Conservation (phyloP, 2,888 invertebrate genomes). For the Drosophila engyochracea region DNA sequence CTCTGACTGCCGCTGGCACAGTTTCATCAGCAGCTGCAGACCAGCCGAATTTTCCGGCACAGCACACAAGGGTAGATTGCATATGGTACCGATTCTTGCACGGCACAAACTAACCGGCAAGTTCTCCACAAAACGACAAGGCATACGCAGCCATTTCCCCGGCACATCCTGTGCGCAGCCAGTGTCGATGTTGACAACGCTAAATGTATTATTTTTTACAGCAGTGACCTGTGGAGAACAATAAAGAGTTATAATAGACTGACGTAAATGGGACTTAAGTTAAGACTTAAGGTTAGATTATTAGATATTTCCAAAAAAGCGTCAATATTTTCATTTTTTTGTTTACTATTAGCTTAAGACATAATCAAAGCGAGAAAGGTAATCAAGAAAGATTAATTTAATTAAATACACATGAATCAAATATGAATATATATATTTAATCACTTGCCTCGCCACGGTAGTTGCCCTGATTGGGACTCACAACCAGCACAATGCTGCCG, state of each 20-base stretch:
- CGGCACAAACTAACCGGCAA: slow-evolving; percentile 48
- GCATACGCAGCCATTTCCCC: slow-evolving; percentile 23
- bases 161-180: slow-evolving; percentile 29
- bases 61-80: slow-evolving; percentile 34
- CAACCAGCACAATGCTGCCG: slow-evolving; percentile 52
- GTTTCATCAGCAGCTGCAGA: slow-evolving; percentile 12
- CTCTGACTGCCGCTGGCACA: slow-evolving; percentile 1
- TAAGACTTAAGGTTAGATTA: background rate
- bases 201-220: background rate
- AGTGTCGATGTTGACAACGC: slow-evolving; percentile 58
- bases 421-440: background rate
- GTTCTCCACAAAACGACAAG: slow-evolving; percentile 56
- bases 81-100: slow-evolving; percentile 37
- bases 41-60: slow-evolving; percentile 38
- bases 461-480: slow-evolving; percentile 5
- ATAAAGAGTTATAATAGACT: too few relatives aligned
- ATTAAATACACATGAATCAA: background rate
- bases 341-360: background rate
- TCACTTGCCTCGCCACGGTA: slow-evolving; percentile 56
- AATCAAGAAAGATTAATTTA: background rate
- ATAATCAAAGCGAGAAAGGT: background rate
- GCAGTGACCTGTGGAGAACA: slow-evolving; percentile 27
- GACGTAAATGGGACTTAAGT: background rate
- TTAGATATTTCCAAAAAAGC: background rate
- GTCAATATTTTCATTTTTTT: background rate